phyloP scores from a whole-genome alignment of 2,888 invertebrate genomes.

The Lasioglossum oenotherae region DNA sequence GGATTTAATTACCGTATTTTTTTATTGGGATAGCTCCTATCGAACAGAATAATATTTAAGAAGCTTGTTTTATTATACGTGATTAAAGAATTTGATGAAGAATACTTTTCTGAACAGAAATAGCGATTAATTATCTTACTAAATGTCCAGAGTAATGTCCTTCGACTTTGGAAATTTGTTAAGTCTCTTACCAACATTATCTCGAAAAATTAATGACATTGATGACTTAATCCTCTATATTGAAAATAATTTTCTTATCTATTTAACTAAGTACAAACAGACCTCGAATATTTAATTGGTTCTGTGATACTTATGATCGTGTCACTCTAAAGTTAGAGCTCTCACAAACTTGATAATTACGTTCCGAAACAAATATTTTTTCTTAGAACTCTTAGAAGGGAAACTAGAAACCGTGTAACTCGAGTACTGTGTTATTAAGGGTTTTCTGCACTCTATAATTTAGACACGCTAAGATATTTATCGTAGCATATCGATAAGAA shows the following conservation, averaged over 20 bases:
- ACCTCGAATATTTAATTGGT: not conserved
- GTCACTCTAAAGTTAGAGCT: not conserved
- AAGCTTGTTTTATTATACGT: not conserved
- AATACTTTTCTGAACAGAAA: too few species aligned
- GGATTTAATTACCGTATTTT: not conserved
- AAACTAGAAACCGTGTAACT: slow-evolving; percentile 1
- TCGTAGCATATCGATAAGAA: not conserved
- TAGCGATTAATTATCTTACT: too few species aligned
- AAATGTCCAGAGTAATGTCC: too few species aligned
- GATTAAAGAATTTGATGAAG: not conserved
- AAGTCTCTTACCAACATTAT: too few species aligned
- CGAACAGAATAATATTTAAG: not conserved
- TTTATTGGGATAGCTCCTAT: not conserved
- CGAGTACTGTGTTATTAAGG: not conserved
- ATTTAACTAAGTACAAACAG: not conserved
- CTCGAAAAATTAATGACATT: too few species aligned
- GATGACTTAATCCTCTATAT: too few species aligned
- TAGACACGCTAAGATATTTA: not conserved
- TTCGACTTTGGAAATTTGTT: too few species aligned
- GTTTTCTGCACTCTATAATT: not conserved
- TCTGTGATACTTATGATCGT: not conserved
- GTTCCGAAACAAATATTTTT: not conserved
- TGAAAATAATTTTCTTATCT: too few species aligned
- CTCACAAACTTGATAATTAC: not conserved
- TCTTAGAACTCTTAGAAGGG: not conserved